Evolutionary conservation across 2,797 vertebrate genomes (phyloP).

Genomic region (Mormyrus proboscirostris): DNA sequence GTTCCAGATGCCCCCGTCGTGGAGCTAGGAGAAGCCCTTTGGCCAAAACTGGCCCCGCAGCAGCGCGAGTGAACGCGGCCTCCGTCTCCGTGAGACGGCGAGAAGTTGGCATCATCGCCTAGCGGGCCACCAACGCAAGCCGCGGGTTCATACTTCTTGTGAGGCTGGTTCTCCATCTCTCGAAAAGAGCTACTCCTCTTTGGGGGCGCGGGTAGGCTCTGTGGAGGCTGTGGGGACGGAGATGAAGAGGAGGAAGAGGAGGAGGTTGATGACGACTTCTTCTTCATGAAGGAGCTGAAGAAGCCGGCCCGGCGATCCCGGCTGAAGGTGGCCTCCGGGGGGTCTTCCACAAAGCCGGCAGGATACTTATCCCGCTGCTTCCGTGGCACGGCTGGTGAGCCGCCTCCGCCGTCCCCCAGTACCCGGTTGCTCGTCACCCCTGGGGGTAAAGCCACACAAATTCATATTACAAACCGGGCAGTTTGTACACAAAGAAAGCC

Average conservation of each 20-base stretch:
- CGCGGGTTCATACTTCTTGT: slow-evolving; percentile 91
- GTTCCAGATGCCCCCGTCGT: slow-evolving; percentile 54
- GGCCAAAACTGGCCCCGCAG: slow-evolving; percentile 82
- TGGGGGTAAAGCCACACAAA: slow-evolving; percentile 33
- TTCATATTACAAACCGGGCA: slow-evolving; percentile 17
- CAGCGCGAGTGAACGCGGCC: slow-evolving; percentile 78
- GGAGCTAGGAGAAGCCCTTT: slow-evolving; percentile 69
- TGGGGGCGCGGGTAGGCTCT: slow-evolving; percentile 85
- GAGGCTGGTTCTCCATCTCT: slow-evolving; percentile 95
- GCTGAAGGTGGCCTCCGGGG: slow-evolving; percentile 85
- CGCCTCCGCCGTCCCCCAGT: slow-evolving; percentile 56
- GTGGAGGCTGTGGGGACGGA: slow-evolving; percentile 60
- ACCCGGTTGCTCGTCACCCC: slow-evolving; percentile 57
- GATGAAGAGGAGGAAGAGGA: slow-evolving; percentile 51
- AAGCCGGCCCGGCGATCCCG: slow-evolving; percentile 93
- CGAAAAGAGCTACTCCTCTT: slow-evolving; percentile 96
- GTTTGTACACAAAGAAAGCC: not conserved
- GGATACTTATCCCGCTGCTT: slow-evolving; percentile 96
- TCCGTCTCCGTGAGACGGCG: slow-evolving; percentile 74
- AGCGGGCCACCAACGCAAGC: slow-evolving; percentile 74
- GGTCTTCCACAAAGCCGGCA: slow-evolving; percentile 80
- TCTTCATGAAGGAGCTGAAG: slow-evolving; percentile 98
- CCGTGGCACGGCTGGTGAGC: slow-evolving; percentile 88
- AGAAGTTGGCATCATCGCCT: slow-evolving; percentile 70
- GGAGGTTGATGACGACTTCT: slow-evolving; percentile 64